Percentiles rank a stretch among this genome's conserved stretches.
phyloP scores from a whole-genome alignment of 2,797 vertebrate species.

The Choloepus didactylus region DNA sequence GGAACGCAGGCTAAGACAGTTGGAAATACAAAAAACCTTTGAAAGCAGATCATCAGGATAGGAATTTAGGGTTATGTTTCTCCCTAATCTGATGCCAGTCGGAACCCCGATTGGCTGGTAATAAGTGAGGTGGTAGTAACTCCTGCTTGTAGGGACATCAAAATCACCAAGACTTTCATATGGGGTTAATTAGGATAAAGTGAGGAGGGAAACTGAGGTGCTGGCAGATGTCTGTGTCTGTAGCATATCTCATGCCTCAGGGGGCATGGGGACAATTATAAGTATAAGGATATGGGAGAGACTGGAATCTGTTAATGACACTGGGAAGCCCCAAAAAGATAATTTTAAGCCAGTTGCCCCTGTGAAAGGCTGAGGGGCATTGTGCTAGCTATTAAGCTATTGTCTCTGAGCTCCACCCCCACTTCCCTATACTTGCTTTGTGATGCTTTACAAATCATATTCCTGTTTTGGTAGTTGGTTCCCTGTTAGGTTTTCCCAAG shows the following conservation, averaged over 20 bases:
- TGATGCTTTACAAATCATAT: not conserved
- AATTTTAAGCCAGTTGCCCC: not conserved
- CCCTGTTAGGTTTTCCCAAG: constrained; percentile 40
- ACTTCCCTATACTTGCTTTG: not conserved
- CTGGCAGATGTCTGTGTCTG: not conserved
- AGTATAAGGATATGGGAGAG: not conserved
- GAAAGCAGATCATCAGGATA: not conserved
- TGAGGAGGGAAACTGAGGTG: not conserved
- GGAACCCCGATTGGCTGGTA: not conserved
- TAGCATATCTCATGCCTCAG: not conserved
- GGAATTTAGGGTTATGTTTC: not conserved
- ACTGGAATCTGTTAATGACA: not conserved
- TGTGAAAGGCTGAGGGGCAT: not conserved
- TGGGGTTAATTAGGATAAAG: not conserved
- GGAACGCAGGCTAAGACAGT: not conserved
- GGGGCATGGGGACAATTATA: not conserved
- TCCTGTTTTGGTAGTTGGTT: constrained; percentile 15
- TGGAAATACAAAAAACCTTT: not conserved
- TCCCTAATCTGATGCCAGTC: not conserved
- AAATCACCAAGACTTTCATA: not conserved
- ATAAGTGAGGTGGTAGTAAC: not conserved
- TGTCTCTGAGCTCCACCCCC: not conserved
- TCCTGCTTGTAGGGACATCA: not conserved
- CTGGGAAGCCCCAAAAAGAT: not conserved
- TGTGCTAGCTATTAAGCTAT: not conserved